A percentile compares a stretch with the other conserved stretches of the same genome.
Conservation (phyloP, 2,797 vertebrate species). For the Delichon dasypus region DNA sequence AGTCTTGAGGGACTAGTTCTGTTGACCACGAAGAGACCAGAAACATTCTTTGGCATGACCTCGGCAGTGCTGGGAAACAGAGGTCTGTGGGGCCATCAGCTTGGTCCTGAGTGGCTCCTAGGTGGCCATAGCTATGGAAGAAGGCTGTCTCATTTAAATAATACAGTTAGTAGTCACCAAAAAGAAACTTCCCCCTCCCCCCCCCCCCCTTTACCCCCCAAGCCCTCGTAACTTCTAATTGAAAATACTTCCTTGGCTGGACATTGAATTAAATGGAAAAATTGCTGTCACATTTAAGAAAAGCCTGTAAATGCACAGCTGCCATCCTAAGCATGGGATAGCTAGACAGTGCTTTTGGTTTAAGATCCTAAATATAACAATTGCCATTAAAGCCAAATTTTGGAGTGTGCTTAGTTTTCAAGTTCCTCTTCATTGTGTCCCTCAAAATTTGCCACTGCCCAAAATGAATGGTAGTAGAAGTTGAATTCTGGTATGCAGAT, state of each 20-base stretch:
- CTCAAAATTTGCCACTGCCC: not conserved
- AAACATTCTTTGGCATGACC: not conserved
- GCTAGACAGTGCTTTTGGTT: not conserved
- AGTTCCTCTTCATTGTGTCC: not conserved
- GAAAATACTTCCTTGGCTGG: not conserved
- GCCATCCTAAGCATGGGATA: not conserved
- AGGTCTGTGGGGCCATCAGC: no score
- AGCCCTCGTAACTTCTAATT: not conserved
- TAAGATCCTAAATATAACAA: not conserved
- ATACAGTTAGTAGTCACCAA: not conserved
- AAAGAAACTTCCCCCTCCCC: not conserved
- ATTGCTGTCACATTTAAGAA: not conserved
- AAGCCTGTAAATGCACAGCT: not conserved
- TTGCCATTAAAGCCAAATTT: not conserved
- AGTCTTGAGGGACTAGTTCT: not conserved
- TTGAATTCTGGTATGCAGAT: not conserved
- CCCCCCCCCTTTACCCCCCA: no score
- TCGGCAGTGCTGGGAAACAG: not conserved
- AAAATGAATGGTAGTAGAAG: not conserved
- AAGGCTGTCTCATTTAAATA: not conserved
- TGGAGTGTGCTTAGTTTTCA: not conserved
- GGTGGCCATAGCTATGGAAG: not conserved
- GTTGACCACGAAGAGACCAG: fast-evolving
- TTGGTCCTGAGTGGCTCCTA: fast-evolving
- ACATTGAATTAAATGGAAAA: not conserved